Conservation (phyloP, 2,888 invertebrate species). For the Slavum lentiscoides region DNA sequence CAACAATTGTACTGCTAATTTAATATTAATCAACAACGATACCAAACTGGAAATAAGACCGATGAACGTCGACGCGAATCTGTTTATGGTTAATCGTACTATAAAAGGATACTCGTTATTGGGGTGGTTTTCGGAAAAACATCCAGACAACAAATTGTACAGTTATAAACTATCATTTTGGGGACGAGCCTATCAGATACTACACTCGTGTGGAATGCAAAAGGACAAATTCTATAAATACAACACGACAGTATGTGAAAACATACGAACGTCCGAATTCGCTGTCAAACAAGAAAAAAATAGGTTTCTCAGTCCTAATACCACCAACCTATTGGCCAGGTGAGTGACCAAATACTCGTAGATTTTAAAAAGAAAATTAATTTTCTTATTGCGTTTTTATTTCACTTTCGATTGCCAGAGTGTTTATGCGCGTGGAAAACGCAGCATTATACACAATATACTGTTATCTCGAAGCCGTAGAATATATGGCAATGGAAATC, state of each 20-base stretch:
- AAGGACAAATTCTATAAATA: not conserved
- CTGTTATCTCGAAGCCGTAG: slow-evolving; percentile 7
- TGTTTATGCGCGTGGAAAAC: slow-evolving; percentile 1
- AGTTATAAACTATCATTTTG: slow-evolving; percentile 6
- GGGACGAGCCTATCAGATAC: slow-evolving; percentile 27
- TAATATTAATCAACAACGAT: slow-evolving; percentile 24
- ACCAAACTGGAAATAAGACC: not conserved
- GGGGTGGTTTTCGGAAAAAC: slow-evolving; percentile 12
- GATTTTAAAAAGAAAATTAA: no score
- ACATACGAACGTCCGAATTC: not conserved
- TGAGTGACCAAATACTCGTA: not conserved
- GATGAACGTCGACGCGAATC: not conserved
- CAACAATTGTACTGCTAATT: not conserved
- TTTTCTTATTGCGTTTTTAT: no score
- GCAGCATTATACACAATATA: slow-evolving; percentile 16
- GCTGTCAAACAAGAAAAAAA: not conserved
- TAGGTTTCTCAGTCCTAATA: not conserved
- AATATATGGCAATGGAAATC: slow-evolving; percentile 5
- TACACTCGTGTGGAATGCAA: slow-evolving; percentile 17
- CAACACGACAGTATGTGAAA: not conserved
- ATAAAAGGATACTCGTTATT: slow-evolving; percentile 22
- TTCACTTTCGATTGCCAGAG: not conserved
- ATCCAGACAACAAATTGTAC: not conserved
- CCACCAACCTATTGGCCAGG: not conserved
- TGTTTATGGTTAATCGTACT: slow-evolving; percentile 5